Evolutionary conservation across 2,888 invertebrate species (phyloP).

Genomic region (Cantharis nigra): DNA sequence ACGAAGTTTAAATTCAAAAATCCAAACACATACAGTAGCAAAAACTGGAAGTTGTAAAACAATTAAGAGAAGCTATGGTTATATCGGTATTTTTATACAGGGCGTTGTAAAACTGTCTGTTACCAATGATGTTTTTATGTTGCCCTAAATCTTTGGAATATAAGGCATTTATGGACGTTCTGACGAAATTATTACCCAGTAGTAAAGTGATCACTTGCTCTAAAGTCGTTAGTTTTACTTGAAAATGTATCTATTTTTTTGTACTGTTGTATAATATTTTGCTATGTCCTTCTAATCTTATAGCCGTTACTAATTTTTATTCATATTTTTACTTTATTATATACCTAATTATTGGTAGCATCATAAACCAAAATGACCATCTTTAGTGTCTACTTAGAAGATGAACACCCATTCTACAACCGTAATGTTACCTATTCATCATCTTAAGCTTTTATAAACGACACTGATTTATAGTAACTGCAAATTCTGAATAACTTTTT

Average conservation of each 20-base stretch:
- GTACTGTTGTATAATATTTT: not conserved
- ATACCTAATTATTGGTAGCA: not conserved
- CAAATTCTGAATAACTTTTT: not conserved
- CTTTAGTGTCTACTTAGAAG: not conserved
- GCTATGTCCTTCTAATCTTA: not conserved
- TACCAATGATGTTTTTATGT: slow-evolving; percentile 34
- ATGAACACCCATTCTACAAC: not conserved
- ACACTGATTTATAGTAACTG: not conserved
- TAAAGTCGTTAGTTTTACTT: not conserved
- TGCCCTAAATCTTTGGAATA: slow-evolving; percentile 37
- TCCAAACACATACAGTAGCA: slow-evolving; percentile 27
- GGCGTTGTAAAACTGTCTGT: slow-evolving; percentile 32
- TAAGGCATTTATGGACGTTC: slow-evolving; percentile 37
- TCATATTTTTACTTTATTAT: not conserved
- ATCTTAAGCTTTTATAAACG: not conserved
- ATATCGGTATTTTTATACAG: slow-evolving; percentile 16
- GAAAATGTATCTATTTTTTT: not conserved
- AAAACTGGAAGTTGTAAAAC: slow-evolving; percentile 33
- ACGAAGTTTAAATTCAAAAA: not conserved
- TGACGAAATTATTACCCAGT: slow-evolving; percentile 38
- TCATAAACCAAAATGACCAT: not conserved
- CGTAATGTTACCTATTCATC: not conserved
- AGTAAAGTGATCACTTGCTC: slow-evolving; percentile 36
- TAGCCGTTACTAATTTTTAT: not conserved
- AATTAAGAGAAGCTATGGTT: slow-evolving; percentile 29